These are phyloP conservation scores for Malacosoma neustria DNA, from an alignment of 2,888 invertebrate species.

Conservation along the genomic window DNA sequence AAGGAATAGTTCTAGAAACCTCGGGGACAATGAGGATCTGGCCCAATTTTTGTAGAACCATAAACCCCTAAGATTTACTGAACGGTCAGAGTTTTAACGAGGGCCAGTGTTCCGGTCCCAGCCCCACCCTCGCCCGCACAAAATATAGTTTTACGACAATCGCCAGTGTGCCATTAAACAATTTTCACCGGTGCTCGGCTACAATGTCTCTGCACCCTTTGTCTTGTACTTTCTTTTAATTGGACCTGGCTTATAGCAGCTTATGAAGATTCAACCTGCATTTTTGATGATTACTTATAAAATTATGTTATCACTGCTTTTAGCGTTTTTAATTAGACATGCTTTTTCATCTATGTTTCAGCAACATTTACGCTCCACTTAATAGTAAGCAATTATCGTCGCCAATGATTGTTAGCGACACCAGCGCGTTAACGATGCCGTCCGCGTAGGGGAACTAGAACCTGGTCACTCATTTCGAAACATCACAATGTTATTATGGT, in stretches of 20 bases:
- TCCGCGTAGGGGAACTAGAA: too few species aligned
- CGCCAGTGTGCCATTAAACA: slow-evolving; percentile 42
- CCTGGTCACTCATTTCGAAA: too few species aligned
- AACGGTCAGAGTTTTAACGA: slow-evolving; percentile 63
- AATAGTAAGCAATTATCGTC: too few species aligned
- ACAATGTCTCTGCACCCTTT: slow-evolving; percentile 18
- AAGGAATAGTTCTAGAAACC: slow-evolving; percentile 1
- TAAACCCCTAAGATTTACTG: slow-evolving; percentile 67
- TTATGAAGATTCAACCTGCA: background rate
- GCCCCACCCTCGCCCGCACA: slow-evolving; percentile 26
- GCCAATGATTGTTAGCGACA: too few species aligned
- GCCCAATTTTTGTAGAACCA: slow-evolving; percentile 63
- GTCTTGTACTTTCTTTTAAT: slow-evolving; percentile 1
- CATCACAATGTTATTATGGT: too few species aligned
- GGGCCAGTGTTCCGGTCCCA: slow-evolving; percentile 35
- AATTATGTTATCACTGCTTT: too few species aligned
- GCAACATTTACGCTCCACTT: too few species aligned
- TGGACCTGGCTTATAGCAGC: background rate
- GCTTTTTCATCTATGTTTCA: too few species aligned
- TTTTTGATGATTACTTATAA: too few species aligned
- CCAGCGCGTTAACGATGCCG: too few species aligned
- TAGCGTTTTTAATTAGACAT: too few species aligned
- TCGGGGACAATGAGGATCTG: slow-evolving; percentile 17
- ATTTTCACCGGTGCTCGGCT: slow-evolving; percentile 21
- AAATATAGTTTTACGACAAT: slow-evolving; percentile 64